Evolutionary conservation across 2,113 vertebrate genomes (phyloP).

Genomic region (Recurvirostra avosetta): DNA sequence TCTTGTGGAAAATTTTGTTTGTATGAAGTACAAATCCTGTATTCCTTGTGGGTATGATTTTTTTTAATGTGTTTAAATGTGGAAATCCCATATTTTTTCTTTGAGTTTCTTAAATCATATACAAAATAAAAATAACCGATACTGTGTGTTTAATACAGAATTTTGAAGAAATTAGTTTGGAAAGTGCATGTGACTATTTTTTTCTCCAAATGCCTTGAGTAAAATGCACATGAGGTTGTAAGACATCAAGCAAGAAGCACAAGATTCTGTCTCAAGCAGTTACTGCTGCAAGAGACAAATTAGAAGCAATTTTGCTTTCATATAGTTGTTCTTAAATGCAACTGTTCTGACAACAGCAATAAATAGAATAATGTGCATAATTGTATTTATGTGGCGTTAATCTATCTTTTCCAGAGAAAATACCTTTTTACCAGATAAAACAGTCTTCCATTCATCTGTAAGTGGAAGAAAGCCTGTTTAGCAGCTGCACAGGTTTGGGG

Average conservation of each 20-base stretch:
- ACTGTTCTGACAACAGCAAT: neutral
- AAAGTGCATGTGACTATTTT: neutral
- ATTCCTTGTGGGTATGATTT: neutral
- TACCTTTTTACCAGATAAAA: neutral
- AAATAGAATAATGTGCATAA: neutral
- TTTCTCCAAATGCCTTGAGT: neutral
- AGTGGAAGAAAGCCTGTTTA: neutral
- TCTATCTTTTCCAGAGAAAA: constrained; percentile 17
- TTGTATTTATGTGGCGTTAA: neutral
- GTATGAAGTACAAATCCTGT: neutral
- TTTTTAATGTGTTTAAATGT: neutral
- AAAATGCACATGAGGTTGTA: neutral
- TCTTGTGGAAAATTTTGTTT: neutral
- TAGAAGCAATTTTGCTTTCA: neutral
- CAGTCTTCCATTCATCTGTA: neutral
- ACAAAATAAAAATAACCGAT: neutral
- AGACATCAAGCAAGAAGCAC: neutral
- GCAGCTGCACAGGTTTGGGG: neutral
- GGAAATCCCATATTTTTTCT: neutral
- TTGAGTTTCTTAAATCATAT: neutral
- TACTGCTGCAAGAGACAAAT: neutral
- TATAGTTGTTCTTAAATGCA: neutral
- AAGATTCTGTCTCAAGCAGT: neutral
- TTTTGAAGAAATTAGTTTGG: constrained; percentile 2
- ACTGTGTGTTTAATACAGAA: neutral